Conservation (phyloP, 1,140 invertebrate species). For the Drosophila baimaii region DNA sequence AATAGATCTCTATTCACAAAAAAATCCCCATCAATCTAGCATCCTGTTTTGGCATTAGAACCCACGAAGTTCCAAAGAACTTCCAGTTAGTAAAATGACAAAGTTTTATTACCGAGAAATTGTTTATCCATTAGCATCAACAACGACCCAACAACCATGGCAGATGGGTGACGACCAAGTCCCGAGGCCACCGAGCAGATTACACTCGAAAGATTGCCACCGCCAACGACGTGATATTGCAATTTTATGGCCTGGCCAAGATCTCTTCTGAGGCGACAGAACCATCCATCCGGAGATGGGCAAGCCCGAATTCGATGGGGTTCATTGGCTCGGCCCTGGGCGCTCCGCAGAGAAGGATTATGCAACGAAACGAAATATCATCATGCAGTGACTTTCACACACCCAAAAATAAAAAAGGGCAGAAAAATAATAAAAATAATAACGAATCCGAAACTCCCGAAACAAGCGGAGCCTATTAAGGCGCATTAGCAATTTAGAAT, state of each 20-base stretch:
- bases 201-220: conserved; percentile 73
- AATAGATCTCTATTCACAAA: neutral
- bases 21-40: neutral
- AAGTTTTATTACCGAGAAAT: conserved; percentile 62
- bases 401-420: neutral
- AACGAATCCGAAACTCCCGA: conserved; percentile 24
- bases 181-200: conserved; percentile 41
- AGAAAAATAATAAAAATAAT: conserved; percentile 11
- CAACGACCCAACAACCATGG: conserved; percentile 15
- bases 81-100: conserved; percentile 16
- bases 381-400: conserved; percentile 63
- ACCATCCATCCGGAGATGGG: conserved; percentile 4
- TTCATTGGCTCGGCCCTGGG: conserved; percentile 64
- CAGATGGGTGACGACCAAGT: conserved; percentile 36
- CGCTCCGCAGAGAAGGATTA: conserved; percentile 60
- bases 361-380: conserved; percentile 80
- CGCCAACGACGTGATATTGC: conserved; percentile 70
- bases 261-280: conserved; percentile 20
- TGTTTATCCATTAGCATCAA: conserved; percentile 56
- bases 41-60: conserved; percentile 6
- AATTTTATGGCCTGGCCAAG: conserved; percentile 67
- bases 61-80: neutral
- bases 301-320: conserved; percentile 56
- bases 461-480: conserved; percentile 72
- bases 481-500: conserved; percentile 78